Percentiles rank a stretch among this genome's conserved stretches.
Evolutionary conservation across 2,797 vertebrate genomes (phyloP).

Genomic region (Botia kubotai): DNA sequence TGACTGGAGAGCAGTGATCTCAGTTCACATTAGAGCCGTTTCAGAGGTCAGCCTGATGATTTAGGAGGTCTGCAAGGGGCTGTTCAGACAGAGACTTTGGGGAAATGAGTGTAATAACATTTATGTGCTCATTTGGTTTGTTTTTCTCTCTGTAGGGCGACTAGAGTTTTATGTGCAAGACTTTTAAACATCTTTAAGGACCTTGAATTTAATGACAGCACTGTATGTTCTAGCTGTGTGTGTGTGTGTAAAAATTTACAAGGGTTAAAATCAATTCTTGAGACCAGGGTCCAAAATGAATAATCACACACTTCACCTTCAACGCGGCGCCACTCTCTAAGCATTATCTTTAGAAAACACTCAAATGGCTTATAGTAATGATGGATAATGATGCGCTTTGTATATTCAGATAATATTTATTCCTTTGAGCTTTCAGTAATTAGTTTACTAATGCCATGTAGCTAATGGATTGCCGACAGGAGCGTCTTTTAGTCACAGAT

Average conservation of each 20-base stretch:
- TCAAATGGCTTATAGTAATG: conserved; percentile 16
- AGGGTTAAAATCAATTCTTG: background rate
- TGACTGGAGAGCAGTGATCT: conserved; percentile 19
- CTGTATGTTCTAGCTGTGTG: background rate
- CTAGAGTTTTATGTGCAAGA: conserved; percentile 37
- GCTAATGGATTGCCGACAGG: conserved; percentile 40
- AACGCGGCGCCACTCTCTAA: background rate
- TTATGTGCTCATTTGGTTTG: conserved; percentile 41
- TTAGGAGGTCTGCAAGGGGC: conserved; percentile 30
- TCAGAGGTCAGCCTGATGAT: conserved; percentile 34
- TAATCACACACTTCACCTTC: background rate
- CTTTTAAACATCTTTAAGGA: conserved; percentile 28
- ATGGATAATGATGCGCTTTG: conserved; percentile 34
- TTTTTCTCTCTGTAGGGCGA: conserved; percentile 26
- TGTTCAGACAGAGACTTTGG: conserved; percentile 38
- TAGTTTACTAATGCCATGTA: conserved; percentile 40
- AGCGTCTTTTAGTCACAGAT: conserved; percentile 36
- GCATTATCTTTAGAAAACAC: conserved; percentile 8
- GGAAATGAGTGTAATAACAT: conserved; percentile 52
- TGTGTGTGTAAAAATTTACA: background rate
- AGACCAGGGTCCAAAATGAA: background rate
- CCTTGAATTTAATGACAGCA: background rate
- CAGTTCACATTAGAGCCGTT: conserved; percentile 12
- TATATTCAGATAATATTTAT: conserved; percentile 27
- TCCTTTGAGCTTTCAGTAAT: conserved; percentile 34